These are phyloP conservation scores for Autographa pulchrina DNA, from an alignment of 2,888 invertebrate species.

Conservation along the genomic window DNA sequence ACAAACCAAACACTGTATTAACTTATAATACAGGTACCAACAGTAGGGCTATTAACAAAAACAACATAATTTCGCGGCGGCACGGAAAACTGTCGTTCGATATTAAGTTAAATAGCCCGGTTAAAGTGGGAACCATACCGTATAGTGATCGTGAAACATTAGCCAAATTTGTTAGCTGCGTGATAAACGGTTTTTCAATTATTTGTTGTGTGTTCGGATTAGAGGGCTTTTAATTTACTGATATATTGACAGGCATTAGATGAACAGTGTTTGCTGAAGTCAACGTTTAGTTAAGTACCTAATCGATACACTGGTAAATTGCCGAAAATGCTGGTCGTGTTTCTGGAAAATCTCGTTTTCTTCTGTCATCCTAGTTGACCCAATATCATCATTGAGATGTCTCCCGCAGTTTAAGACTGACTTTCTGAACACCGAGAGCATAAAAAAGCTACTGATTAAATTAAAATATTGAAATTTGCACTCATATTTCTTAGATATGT, in stretches of 20 bases:
- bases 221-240: neutral
- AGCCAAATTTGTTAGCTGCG: constrained; percentile 30
- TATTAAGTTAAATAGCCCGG: constrained; percentile 41
- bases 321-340: no score
- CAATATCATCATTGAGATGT: no score
- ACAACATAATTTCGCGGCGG: constrained; percentile 48
- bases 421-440: no score
- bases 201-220: constrained; percentile 29
- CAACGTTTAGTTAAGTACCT: no score
- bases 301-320: no score
- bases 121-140: constrained; percentile 36
- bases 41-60: constrained; percentile 43
- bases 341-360: no score
- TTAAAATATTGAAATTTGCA: no score
- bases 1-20: neutral
- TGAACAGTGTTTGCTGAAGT: no score
- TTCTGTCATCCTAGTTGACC: no score
- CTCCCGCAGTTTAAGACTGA: no score
- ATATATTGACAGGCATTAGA: neutral
- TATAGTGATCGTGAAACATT: constrained; percentile 26
- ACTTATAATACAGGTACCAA: neutral
- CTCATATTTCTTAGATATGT: neutral
- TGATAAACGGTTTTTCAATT: constrained; percentile 35
- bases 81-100: constrained; percentile 54
- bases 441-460: no score